phyloP scores from a whole-genome alignment of 2,797 vertebrate genomes.

The Valencia hispanica region DNA sequence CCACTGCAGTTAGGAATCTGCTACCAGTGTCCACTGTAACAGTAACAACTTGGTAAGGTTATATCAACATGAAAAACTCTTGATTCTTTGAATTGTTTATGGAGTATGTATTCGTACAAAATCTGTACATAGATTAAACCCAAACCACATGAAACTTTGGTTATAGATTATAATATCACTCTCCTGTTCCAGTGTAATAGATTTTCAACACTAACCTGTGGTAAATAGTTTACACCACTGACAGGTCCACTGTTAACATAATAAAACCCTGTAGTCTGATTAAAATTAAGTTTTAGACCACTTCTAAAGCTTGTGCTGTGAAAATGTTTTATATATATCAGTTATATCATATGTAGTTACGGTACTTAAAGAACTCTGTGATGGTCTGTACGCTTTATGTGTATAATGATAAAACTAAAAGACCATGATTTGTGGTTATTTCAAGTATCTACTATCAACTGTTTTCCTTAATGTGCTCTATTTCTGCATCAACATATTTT shows the following conservation, averaged over 20 bases:
- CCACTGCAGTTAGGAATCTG: background rate
- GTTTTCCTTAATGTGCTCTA: background rate
- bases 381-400: conserved; percentile 15
- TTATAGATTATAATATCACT: background rate
- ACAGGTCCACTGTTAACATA: background rate
- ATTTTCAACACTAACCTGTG: background rate
- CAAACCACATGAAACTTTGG: background rate
- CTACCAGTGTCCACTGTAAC: no score
- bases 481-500: conserved; percentile 1
- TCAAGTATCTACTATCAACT: conserved; percentile 1
- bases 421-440: conserved; percentile 4
- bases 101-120: background rate
- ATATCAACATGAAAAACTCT: background rate
- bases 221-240: background rate
- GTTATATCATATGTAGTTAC: conserved; percentile 2
- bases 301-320: conserved; percentile 9
- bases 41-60: background rate
- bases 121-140: background rate
- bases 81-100: background rate
- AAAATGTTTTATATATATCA: no score
- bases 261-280: background rate
- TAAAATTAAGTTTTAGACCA: conserved; percentile 6
- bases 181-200: background rate
- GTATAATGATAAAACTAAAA: conserved; percentile 6
- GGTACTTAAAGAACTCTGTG: conserved; percentile 5